A percentile compares a stretch with the other conserved stretches of the same genome.
Evolutionary conservation across 2,113 vertebrate genomes (phyloP).

Genomic region (Ceyx margarethae): DNA sequence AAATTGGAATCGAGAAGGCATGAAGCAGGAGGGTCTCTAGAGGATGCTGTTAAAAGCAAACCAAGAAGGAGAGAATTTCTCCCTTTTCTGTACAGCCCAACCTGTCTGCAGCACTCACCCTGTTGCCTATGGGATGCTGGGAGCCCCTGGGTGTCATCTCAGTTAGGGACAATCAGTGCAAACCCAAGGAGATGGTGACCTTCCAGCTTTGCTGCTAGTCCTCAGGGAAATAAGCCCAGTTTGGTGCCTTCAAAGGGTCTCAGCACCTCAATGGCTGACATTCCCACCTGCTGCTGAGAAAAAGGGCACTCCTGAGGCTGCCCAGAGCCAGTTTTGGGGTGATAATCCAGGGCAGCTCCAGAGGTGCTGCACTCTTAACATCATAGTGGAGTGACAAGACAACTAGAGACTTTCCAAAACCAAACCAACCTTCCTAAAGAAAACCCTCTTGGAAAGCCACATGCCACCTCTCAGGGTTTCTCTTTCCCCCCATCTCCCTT

Average conservation of each 20-base stretch:
- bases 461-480: not conserved
- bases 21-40: not conserved
- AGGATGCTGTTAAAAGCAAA: not conserved
- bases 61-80: not conserved
- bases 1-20: not conserved
- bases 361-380: not conserved
- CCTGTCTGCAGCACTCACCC: rapidly evolving
- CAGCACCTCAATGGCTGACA: not conserved
- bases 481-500: not conserved
- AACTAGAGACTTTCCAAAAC: not conserved
- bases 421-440: not conserved
- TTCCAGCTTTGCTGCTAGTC: rapidly evolving
- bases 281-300: not conserved
- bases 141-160: not conserved
- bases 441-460: not conserved
- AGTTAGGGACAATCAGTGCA: rapidly evolving
- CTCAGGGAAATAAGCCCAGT: rapidly evolving
- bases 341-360: not conserved
- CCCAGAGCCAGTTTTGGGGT: not conserved
- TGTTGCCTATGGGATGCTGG: rapidly evolving
- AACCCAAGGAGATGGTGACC: not conserved
- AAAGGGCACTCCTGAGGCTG: not conserved
- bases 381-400: not conserved
- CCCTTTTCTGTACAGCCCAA: not conserved
- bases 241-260: not conserved